Percentiles rank a stretch among this genome's conserved stretches.
Evolutionary conservation across 2,113 vertebrate genomes (phyloP).

Genomic region (Ailuropoda melanoleuca): DNA sequence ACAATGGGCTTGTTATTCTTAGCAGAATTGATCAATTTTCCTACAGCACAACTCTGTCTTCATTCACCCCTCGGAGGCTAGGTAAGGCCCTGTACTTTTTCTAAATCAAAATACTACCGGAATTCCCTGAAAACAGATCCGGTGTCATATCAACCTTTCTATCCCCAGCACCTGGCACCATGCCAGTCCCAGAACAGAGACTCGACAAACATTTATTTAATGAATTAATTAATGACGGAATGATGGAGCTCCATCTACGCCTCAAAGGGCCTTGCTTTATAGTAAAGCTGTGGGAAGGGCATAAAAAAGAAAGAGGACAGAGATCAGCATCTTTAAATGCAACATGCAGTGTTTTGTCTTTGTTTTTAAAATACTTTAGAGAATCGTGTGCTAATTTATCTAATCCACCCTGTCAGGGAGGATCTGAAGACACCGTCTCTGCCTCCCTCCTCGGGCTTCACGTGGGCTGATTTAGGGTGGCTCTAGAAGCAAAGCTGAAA

Average conservation of each 20-base stretch:
- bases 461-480: background rate
- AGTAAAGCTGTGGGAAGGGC: background rate
- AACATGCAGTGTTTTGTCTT: conserved; percentile 34
- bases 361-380: conserved; percentile 53
- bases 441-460: background rate
- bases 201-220: conserved; percentile 43
- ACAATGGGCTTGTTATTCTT: background rate
- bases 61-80: background rate
- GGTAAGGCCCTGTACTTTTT: background rate
- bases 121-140: background rate
- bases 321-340: conserved; percentile 65
- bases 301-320: conserved; percentile 29
- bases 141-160: background rate
- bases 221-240: conserved; percentile 50
- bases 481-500: conserved; percentile 49
- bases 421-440: conserved; percentile 29
- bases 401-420: conserved; percentile 54
- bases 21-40: conserved; percentile 17
- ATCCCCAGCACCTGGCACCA: background rate
- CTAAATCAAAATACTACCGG: conserved; percentile 23
- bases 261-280: conserved; percentile 44
- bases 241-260: background rate
- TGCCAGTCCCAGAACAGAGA: background rate
- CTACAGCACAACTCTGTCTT: background rate
- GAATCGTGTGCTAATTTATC: conserved; percentile 65